phyloP scores from a whole-genome alignment of 2,113 vertebrate species.

The Callionymus lyra region DNA sequence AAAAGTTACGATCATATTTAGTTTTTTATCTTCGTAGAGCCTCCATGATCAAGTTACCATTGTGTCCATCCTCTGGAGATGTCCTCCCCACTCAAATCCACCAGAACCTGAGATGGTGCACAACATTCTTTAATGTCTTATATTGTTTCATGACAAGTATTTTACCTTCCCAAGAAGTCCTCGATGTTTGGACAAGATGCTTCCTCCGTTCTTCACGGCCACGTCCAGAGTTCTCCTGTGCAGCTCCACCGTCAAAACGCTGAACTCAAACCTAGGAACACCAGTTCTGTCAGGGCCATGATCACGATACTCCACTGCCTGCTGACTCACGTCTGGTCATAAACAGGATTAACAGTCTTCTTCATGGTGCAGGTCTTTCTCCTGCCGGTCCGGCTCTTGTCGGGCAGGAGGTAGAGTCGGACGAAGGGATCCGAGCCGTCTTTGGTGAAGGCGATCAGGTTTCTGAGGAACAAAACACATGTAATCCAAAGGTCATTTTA shows the following conservation, averaged over 20 bases:
- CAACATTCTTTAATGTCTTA: background rate
- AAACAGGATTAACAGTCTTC: constrained; percentile 87
- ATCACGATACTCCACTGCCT: background rate
- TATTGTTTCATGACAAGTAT: no score
- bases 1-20: constrained; percentile 1
- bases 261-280: constrained; percentile 85
- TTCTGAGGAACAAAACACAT: constrained; percentile 58
- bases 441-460: constrained; percentile 88
- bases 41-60: constrained; percentile 66
- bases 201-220: constrained; percentile 91
- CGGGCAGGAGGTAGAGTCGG: constrained; percentile 88
- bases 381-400: constrained; percentile 87
- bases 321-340: constrained; percentile 83
- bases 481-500: constrained; percentile 23
- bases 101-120: constrained; percentile 67
- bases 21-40: background rate
- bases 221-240: constrained; percentile 87
- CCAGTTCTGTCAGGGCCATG: constrained; percentile 1
- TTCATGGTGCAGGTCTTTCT: constrained; percentile 86
- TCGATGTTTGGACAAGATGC: constrained; percentile 93
- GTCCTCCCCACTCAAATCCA: constrained; percentile 83
- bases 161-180: constrained; percentile 90
- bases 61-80: constrained; percentile 88
- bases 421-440: constrained; percentile 89
- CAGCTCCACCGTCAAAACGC: constrained; percentile 82